A percentile compares a stretch with the other conserved stretches of the same genome.
These are phyloP conservation scores for Crotalus helleri DNA, from an alignment of 2,113 vertebrate species.

Conservation along the genomic window DNA sequence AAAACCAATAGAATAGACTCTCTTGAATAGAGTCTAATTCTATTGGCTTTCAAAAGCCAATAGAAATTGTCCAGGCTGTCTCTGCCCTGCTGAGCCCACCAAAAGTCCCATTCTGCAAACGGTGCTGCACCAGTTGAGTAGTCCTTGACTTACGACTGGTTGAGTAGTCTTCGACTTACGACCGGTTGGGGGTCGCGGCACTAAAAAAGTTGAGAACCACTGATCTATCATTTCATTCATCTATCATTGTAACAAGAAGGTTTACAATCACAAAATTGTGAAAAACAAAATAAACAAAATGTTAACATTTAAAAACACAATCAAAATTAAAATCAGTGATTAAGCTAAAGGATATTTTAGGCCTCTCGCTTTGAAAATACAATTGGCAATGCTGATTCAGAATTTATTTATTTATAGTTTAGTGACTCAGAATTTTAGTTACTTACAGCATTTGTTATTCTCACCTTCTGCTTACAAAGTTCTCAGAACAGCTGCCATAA, in stretches of 20 bases:
- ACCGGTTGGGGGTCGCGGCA: too few relatives aligned
- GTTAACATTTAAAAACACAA: background rate
- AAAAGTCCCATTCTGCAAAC: too few relatives aligned
- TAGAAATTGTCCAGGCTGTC: too few relatives aligned
- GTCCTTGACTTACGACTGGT: too few relatives aligned
- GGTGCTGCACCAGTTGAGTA: too few relatives aligned
- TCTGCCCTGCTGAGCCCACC: too few relatives aligned
- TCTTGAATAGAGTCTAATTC: too few relatives aligned
- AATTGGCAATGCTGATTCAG: background rate
- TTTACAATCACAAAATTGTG: background rate
- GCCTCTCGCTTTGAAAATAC: background rate
- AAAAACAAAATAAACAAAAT: background rate
- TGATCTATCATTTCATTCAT: background rate
- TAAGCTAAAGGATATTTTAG: background rate
- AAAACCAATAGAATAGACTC: too few relatives aligned
- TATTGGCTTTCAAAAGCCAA: too few relatives aligned
- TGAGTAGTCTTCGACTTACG: too few relatives aligned
- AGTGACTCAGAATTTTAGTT: background rate
- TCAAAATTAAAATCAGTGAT: background rate
- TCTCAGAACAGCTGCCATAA: background rate
- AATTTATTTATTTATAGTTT: background rate
- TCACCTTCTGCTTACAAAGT: background rate
- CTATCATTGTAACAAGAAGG: background rate
- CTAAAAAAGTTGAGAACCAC: too few relatives aligned
- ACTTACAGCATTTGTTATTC: background rate